Evolutionary conservation across 2,113 vertebrate genomes (phyloP).

Genomic region (Apeltes quadracus): DNA sequence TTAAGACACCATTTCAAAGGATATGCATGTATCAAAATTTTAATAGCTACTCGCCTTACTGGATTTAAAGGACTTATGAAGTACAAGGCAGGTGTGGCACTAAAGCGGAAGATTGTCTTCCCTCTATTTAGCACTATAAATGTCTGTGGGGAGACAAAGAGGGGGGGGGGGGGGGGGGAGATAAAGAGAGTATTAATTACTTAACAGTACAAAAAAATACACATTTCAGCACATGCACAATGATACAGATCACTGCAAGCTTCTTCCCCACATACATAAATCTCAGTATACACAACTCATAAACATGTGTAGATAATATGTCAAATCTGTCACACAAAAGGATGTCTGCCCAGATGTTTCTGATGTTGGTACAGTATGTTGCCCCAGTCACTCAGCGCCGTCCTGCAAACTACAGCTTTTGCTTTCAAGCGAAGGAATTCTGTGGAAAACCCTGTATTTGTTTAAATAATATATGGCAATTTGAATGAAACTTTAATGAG

Average conservation of each 20-base stretch:
- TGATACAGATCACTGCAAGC: not conserved
- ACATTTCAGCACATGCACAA: not conserved
- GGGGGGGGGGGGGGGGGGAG: conserved; percentile 24
- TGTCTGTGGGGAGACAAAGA: conserved; percentile 89
- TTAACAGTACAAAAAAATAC: conserved; percentile 13
- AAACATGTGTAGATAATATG: not conserved
- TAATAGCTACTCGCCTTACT: conserved; percentile 98
- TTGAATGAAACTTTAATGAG: conserved; percentile 79
- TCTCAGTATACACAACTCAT: not conserved
- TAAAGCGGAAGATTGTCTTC: conserved; percentile 99
- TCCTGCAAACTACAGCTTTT: conserved; percentile 22
- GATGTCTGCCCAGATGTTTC: too few relatives aligned
- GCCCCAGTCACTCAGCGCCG: conserved; percentile 39
- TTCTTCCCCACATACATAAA: not conserved
- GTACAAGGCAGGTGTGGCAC: conserved; percentile 99
- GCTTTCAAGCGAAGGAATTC: conserved; percentile 55
- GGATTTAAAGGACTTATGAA: conserved; percentile 98
- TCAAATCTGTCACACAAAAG: too few relatives aligned
- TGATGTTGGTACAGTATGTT: too few relatives aligned
- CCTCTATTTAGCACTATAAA: conserved; percentile 99
- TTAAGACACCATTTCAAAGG: conserved; percentile 84
- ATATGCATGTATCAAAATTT: conserved; percentile 99
- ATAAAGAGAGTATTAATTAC: conserved; percentile 16
- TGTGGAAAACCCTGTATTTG: conserved; percentile 76
- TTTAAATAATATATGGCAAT: conserved; percentile 81